Evolutionary conservation across 2,797 vertebrate species (phyloP).

Genomic region (Enteromius viviparus): DNA sequence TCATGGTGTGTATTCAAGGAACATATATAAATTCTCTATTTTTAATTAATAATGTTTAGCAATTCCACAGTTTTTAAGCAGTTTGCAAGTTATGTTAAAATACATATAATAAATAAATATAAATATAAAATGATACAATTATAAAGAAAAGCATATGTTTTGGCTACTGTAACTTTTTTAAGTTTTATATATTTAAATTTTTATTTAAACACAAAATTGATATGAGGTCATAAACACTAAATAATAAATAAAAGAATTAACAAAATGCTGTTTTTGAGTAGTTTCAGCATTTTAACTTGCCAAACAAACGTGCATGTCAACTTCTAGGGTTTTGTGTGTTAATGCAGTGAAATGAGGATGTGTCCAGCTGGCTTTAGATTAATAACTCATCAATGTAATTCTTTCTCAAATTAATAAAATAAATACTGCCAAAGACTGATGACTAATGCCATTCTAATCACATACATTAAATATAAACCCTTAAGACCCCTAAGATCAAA

Average conservation of each 20-base stretch:
- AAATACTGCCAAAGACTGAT: background rate
- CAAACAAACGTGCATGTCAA: too few relatives aligned
- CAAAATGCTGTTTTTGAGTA: background rate
- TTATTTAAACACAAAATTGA: background rate
- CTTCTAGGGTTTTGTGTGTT: background rate
- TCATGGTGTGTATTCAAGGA: background rate
- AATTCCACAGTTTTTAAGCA: background rate
- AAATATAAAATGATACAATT: background rate
- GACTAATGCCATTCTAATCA: background rate
- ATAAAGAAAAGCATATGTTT: background rate
- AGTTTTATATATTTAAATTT: too few relatives aligned
- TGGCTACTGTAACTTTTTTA: background rate
- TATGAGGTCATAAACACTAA: background rate
- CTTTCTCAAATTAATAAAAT: background rate
- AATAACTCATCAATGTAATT: background rate
- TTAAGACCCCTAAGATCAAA: conserved; percentile 1
- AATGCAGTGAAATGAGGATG: background rate
- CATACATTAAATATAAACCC: background rate
- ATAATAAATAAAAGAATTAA: background rate
- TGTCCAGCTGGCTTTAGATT: background rate
- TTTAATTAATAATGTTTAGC: background rate
- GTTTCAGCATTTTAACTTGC: background rate
- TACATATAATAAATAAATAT: background rate
- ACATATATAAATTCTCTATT: background rate
- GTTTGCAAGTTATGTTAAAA: background rate